Percentiles rank a stretch among this genome's conserved stretches.
These are phyloP conservation scores for Diplodus sargus DNA, from an alignment of 2,797 vertebrate species.

Conservation along the genomic window DNA sequence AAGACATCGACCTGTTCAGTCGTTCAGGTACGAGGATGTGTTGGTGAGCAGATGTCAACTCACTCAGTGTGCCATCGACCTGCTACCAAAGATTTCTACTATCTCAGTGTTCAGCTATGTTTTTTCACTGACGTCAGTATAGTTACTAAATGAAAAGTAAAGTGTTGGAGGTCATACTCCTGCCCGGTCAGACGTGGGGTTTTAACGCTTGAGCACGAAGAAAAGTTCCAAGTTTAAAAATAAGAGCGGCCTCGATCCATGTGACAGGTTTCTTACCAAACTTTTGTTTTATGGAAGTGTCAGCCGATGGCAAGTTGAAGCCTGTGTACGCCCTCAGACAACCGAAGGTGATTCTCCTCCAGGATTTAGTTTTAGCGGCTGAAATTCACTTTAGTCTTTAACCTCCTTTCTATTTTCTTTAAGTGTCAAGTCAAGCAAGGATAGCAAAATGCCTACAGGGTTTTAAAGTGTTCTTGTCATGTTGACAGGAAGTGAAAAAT, in stretches of 20 bases:
- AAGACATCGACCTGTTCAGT: too few relatives aligned
- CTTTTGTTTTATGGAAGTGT: background rate
- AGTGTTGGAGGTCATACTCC: too few relatives aligned
- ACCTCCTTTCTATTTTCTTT: background rate
- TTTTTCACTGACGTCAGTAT: too few relatives aligned
- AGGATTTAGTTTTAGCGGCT: constrained; percentile 6
- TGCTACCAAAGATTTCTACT: too few relatives aligned
- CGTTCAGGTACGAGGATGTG: too few relatives aligned
- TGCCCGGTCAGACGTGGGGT: too few relatives aligned
- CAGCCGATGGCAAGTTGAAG: background rate
- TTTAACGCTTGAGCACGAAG: background rate
- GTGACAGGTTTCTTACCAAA: background rate
- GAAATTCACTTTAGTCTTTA: background rate
- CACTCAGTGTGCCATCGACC: too few relatives aligned
- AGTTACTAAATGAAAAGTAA: too few relatives aligned
- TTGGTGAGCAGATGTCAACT: too few relatives aligned
- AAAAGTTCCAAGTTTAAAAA: background rate
- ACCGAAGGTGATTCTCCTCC: constrained; percentile 8
- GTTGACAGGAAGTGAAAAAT: constrained; percentile 7
- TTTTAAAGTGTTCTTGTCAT: constrained; percentile 16
- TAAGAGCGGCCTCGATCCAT: background rate
- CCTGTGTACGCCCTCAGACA: background rate
- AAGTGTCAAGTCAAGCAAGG: constrained; percentile 24
- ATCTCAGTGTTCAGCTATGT: too few relatives aligned
- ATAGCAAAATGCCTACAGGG: background rate